phyloP scores from a whole-genome alignment of 2,113 vertebrate genomes.

The Romanogobio albipinnatus region DNA sequence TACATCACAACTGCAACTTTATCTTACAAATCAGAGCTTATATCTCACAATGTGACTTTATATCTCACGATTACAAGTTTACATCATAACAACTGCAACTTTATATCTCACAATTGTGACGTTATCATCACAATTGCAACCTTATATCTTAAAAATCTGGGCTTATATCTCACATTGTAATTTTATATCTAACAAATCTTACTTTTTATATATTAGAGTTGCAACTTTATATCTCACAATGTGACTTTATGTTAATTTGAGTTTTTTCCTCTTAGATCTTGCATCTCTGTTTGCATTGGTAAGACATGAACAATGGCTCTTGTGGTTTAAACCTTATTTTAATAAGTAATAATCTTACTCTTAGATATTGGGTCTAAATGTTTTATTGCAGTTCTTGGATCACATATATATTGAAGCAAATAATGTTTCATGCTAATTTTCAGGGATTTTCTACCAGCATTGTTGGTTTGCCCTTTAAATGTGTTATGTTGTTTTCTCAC shows the following conservation, averaged over 20 bases:
- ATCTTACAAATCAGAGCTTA: background rate
- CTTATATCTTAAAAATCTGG: too few relatives aligned
- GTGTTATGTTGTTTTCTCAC: constrained; percentile 8
- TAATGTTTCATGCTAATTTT: background rate
- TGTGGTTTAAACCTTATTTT: too few relatives aligned
- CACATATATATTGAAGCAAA: constrained; percentile 25
- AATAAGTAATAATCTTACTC: constrained; percentile 35
- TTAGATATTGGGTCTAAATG: constrained; percentile 39
- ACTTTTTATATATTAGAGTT: background rate
- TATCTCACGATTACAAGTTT: too few relatives aligned
- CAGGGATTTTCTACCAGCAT: background rate
- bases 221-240: background rate
- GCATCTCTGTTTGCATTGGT: background rate
- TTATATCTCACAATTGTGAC: too few relatives aligned
- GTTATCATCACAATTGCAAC: too few relatives aligned
- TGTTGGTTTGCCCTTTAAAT: constrained; percentile 27
- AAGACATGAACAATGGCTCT: background rate
- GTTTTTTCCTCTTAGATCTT: background rate
- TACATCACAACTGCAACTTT: background rate
- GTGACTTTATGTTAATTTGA: background rate
- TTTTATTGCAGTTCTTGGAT: constrained; percentile 46
- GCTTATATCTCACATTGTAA: too few relatives aligned
- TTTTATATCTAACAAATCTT: too few relatives aligned
- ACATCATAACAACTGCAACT: too few relatives aligned
- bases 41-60: too few relatives aligned